Evolutionary conservation across 2,797 vertebrate species (phyloP).

Genomic region (Megaceryle alcyon): DNA sequence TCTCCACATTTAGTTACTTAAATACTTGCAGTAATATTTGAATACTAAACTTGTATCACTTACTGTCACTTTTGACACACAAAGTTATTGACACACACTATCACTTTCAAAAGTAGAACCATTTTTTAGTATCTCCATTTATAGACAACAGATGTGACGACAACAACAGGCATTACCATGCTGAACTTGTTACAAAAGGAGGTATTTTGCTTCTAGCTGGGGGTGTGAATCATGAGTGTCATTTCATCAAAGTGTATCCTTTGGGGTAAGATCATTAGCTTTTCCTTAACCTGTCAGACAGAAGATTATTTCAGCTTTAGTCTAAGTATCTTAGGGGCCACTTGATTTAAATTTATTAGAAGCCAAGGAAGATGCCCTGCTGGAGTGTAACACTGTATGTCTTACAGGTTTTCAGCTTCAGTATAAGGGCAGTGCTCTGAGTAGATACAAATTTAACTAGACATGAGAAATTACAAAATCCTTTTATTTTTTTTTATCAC

Average conservation of each 20-base stretch:
- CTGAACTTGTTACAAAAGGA: background rate
- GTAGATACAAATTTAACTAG: constrained; percentile 45
- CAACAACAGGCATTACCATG: background rate
- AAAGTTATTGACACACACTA: background rate
- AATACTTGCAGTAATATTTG: background rate
- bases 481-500: background rate
- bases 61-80: background rate
- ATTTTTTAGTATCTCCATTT: background rate
- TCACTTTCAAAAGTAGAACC: background rate
- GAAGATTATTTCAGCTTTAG: constrained; percentile 19
- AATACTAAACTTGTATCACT: background rate
- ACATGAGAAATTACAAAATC: constrained; percentile 37
- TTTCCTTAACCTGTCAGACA: background rate
- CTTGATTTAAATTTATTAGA: constrained; percentile 43
- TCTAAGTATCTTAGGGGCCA: background rate
- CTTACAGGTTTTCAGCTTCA: constrained; percentile 16
- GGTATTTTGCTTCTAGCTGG: background rate
- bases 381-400: constrained; percentile 25
- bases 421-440: background rate
- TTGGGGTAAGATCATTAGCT: background rate
- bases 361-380: background rate
- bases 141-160: background rate
- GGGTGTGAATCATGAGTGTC: background rate
- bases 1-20: background rate
- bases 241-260: background rate